phyloP scores from a whole-genome alignment of 2,797 vertebrate species.

The Luscinia luscinia region DNA sequence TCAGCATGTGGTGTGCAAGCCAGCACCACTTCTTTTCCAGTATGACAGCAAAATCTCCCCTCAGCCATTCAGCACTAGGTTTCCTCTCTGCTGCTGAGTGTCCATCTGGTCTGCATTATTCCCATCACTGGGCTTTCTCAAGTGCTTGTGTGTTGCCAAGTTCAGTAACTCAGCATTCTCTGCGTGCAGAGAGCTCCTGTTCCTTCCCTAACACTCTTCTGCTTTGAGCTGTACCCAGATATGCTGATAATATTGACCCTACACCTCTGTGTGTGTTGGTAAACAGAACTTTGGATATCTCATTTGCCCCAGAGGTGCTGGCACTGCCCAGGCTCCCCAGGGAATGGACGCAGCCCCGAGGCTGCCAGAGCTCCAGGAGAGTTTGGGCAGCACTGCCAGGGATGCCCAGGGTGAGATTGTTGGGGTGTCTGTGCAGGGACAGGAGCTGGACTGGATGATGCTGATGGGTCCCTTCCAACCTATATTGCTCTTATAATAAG shows the following conservation, averaged over 20 bases:
- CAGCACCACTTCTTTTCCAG: constrained; percentile 47
- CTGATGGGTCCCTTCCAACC: not conserved
- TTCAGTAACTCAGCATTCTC: not conserved
- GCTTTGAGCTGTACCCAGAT: not conserved
- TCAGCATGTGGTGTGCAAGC: constrained; percentile 21
- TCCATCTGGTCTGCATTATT: constrained; percentile 56
- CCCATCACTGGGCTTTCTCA: constrained; percentile 13
- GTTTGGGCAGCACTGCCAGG: not conserved
- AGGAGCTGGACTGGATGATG: rapidly evolving
- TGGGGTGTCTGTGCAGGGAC: not conserved
- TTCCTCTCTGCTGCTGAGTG: constrained; percentile 47
- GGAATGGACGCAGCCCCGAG: rapidly evolving
- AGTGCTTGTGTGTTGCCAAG: not conserved
- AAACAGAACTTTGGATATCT: not conserved
- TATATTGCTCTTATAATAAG: not conserved
- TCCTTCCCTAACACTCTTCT: not conserved
- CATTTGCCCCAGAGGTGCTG: not conserved
- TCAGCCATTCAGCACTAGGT: constrained; percentile 28
- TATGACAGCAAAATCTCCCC: constrained; percentile 41
- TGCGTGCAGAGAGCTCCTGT: not conserved
- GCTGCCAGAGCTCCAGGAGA: not conserved
- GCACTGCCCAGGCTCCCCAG: not conserved
- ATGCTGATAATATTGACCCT: not conserved
- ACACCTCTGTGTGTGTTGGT: not conserved
- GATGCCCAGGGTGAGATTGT: not conserved